A percentile compares a stretch with the other conserved stretches of the same genome.
These are phyloP conservation scores for Lycodopsis pacificus DNA, from an alignment of 2,797 vertebrate species.

Conservation along the genomic window DNA sequence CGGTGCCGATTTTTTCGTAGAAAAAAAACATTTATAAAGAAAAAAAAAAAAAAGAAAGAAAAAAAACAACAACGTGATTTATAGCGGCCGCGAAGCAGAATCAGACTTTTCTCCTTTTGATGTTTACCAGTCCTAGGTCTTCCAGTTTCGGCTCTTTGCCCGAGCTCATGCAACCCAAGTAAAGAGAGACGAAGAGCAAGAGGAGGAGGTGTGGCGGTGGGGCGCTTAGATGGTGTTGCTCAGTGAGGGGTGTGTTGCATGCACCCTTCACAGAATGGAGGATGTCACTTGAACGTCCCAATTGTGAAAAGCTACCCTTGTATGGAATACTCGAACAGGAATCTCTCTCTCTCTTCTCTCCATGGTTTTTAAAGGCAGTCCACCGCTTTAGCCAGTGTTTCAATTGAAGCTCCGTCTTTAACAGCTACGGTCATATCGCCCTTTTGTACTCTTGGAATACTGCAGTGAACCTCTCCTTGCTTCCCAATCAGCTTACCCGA, in stretches of 20 bases:
- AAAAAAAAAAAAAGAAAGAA: conserved; percentile 1
- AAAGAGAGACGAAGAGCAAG: conserved; percentile 56
- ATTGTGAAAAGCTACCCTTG: conserved; percentile 40
- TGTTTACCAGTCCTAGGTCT: conserved; percentile 85
- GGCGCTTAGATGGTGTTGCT: conserved; percentile 39
- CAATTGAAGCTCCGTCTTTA: conserved; percentile 63
- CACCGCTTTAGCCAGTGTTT: conserved; percentile 70
- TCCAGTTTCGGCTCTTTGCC: conserved; percentile 78
- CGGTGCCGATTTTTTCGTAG: conserved; percentile 59
- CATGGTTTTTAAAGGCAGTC: conserved; percentile 56
- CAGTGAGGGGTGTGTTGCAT: conserved; percentile 33
- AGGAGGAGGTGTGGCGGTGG: conserved; percentile 25
- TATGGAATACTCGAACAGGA: conserved; percentile 37
- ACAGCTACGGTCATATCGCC: conserved; percentile 66
- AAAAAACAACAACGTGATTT: conserved; percentile 37
- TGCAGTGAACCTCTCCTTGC: conserved; percentile 54
- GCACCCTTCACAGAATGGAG: conserved; percentile 43
- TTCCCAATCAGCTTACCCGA: conserved; percentile 68
- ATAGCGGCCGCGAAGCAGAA: conserved; percentile 53
- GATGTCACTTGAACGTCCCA: conserved; percentile 41
- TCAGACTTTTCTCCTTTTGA: conserved; percentile 67
- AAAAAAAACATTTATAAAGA: conserved; percentile 41
- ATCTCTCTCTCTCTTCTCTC: conserved; percentile 51
- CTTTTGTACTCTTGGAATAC: conserved; percentile 76
- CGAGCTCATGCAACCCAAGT: conserved; percentile 66